Evolutionary conservation across 2,888 invertebrate species (phyloP), one percentile per base, ranked within the genome.

Genomic region (Clivina fossor): DNA sequence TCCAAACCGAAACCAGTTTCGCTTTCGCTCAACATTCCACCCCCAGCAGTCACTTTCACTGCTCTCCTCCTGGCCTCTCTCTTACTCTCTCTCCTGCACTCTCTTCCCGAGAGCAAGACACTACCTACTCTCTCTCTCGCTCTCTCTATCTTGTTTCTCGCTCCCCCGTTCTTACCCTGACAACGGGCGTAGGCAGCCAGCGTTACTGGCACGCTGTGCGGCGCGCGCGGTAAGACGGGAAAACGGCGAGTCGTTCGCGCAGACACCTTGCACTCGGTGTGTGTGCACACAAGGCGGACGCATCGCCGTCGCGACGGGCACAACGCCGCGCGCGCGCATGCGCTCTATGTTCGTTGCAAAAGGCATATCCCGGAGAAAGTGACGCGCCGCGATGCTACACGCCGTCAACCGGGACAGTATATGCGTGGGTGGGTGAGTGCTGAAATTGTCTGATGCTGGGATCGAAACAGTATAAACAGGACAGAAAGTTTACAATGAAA

Each of bases 181-280:
- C 5, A 13, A n/a, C 33, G 11, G n/a, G n/a, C 4, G 7, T 9
- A 7, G 5, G 26, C 5, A 5, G 9, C 5, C 26, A 9, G 26
- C 26, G 26, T 9, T 9, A 9, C 5, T 26, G 26, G 7, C 26
- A 5, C 26, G 26, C 7, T 9, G 26, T 26, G 7, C 7, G 26
- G n/a, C n/a, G n/a, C 8, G 33, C 33, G 22, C 11, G n/a, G 38
- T n/a, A 4, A 33, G 11, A 18, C 16, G 47, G 26, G 40, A 18
- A 13, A 24, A n/a, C 18, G 50, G 41, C 51, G 51, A 51, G 55
- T 40, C 55, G 24, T 32, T 47, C 22, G 47, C 55, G 55, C 55
- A 55, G 55, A 55, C 55, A 55, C 38, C 47, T 47, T 55, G 55
- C 55, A 55, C 46, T 47, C 4, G n/a, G n/a, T n/a, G 5, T 38